Percentiles rank a stretch among this genome's conserved stretches.
phyloP scores from a whole-genome alignment of 2,888 invertebrate genomes.

The Drosophila setosimentum region DNA sequence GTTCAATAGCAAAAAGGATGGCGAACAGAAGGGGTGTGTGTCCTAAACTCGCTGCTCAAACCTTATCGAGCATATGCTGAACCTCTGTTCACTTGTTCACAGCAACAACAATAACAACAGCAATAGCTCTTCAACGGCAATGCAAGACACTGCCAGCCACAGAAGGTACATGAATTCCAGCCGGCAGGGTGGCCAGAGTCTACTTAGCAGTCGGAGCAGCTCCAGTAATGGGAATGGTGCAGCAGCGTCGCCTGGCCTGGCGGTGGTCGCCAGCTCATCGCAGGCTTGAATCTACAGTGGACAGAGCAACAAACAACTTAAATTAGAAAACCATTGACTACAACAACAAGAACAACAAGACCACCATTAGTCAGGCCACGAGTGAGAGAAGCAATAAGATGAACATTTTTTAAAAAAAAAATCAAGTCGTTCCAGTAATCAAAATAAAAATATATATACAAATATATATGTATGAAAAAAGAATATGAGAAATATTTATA shows the following conservation, averaged over 20 bases:
- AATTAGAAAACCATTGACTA: conserved; percentile 26
- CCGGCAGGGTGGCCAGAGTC: conserved; percentile 32
- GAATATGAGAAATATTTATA: conserved; percentile 43
- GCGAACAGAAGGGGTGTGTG: conserved; percentile 87
- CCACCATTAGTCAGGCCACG: conserved; percentile 51
- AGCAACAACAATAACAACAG: conserved; percentile 39
- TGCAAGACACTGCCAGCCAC: conserved; percentile 32
- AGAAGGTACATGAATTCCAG: conserved; percentile 34
- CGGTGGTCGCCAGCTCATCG: conserved; percentile 36
- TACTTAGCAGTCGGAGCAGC: conserved; percentile 29
- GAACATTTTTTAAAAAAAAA: conserved; percentile 54
- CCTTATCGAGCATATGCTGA: conserved; percentile 57
- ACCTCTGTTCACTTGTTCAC: conserved; percentile 66
- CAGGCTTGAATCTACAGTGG: conserved; percentile 43
- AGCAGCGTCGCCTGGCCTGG: conserved; percentile 35
- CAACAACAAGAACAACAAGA: conserved; percentile 45
- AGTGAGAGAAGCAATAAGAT: conserved; percentile 61
- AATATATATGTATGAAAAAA: not conserved
- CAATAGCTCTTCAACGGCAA: conserved; percentile 23
- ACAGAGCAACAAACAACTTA: conserved; percentile 17
- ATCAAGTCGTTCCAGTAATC: conserved; percentile 80
- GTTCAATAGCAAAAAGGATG: conserved; percentile 83
- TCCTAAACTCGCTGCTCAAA: conserved; percentile 85
- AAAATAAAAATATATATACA: conserved; percentile 39
- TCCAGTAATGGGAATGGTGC: conserved; percentile 39